Conservation (phyloP, 2,888 invertebrate genomes). For the Lampropteryx suffumata region DNA sequence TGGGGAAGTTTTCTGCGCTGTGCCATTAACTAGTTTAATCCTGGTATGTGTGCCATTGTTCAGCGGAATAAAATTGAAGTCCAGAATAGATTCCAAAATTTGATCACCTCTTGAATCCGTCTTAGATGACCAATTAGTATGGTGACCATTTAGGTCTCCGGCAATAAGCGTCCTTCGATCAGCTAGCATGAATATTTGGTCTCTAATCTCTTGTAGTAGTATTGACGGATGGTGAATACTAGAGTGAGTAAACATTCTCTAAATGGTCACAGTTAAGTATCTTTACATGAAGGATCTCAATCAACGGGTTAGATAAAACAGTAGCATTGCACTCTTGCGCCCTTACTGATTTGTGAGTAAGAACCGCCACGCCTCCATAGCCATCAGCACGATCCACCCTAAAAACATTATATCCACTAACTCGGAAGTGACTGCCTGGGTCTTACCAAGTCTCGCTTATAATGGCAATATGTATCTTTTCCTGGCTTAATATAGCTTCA, state of each 20-base stretch:
- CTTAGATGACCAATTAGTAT: constrained; percentile 30
- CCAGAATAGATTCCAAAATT: constrained; percentile 23
- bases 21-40: constrained; percentile 23
- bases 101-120: constrained; percentile 26
- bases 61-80: constrained; percentile 18
- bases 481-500: not conserved
- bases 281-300: constrained; percentile 24
- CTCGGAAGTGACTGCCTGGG: not conserved
- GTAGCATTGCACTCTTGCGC: not conserved
- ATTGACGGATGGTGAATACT: constrained; percentile 24
- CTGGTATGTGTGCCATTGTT: constrained; percentile 30
- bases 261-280: constrained; percentile 7
- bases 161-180: not conserved
- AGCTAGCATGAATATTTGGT: constrained; percentile 17
- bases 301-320: constrained; percentile 13
- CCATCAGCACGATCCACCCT: not conserved
- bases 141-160: constrained; percentile 30
- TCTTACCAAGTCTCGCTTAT: constrained; percentile 4
- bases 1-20: not conserved
- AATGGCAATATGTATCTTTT: not conserved
- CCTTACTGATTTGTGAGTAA: constrained; percentile 16
- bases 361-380: constrained; percentile 10
- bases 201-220: constrained; percentile 28
- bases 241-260: constrained; percentile 20
- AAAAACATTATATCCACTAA: not conserved